Conservation (phyloP, 1,140 invertebrate species). For the Calliopsis andreniformis region DNA sequence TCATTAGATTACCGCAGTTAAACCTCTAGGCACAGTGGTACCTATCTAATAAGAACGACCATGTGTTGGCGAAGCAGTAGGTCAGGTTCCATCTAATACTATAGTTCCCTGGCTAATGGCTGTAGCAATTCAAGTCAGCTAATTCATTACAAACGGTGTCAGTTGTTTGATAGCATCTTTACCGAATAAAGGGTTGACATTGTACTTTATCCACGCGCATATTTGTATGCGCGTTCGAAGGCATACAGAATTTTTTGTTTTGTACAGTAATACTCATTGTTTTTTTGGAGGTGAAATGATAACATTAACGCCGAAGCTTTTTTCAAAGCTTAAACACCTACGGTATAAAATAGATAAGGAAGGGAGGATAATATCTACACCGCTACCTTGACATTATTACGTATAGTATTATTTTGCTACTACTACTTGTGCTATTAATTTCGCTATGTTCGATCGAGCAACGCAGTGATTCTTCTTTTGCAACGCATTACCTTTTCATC, state of each 20-base stretch:
- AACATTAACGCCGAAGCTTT: slow-evolving; percentile 41
- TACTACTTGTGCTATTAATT: slow-evolving; percentile 11
- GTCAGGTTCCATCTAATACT: too few species aligned
- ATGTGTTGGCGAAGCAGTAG: too few species aligned
- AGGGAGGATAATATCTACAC: slow-evolving; percentile 18
- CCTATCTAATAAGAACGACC: too few species aligned
- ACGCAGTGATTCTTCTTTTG: slow-evolving; percentile 5
- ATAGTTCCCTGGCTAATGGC: too few species aligned
- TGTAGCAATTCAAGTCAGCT: too few species aligned
- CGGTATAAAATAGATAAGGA: slow-evolving; percentile 4
- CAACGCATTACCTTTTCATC: slow-evolving; percentile 30
- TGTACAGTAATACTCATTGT: slow-evolving; percentile 59
- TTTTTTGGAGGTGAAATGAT: slow-evolving; percentile 18
- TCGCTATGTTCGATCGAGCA: not conserved
- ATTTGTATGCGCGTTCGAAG: slow-evolving; percentile 19
- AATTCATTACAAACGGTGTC: too few species aligned
- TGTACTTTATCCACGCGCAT: slow-evolving; percentile 30
- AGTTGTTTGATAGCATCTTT: not conserved
- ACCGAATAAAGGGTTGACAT: slow-evolving; percentile 40
- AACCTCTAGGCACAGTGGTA: too few species aligned
- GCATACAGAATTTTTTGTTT: slow-evolving; percentile 29
- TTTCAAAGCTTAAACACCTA: slow-evolving; percentile 22
- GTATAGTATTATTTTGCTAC: slow-evolving; percentile 43
- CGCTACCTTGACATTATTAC: slow-evolving; percentile 14
- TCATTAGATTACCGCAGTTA: too few species aligned